Evolutionary conservation across 2,113 vertebrate genomes (phyloP).

Genomic region (Myotis yumanensis): DNA sequence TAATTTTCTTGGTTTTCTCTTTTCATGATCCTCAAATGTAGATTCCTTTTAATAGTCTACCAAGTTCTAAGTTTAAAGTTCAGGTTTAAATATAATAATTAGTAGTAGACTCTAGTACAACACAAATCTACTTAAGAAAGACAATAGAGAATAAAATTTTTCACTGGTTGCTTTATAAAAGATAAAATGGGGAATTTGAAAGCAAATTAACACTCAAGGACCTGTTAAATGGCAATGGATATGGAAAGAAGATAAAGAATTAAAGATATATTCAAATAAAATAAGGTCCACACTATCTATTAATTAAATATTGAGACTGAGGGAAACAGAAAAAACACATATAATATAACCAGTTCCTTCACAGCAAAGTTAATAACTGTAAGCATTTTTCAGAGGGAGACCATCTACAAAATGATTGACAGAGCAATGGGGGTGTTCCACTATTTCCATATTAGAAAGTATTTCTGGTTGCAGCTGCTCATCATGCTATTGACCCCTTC

Average conservation of each 20-base stretch:
- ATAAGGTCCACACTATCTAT: background rate
- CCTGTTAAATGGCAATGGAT: background rate
- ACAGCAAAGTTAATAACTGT: background rate
- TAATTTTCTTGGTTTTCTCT: background rate
- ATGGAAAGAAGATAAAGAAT: background rate
- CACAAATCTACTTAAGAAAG: background rate
- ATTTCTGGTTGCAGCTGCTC: background rate
- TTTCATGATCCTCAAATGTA: background rate
- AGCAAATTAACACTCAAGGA: background rate
- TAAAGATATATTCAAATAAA: background rate
- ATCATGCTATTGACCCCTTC: too few species aligned
- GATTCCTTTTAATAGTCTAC: background rate
- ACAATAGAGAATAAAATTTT: background rate
- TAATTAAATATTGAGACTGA: background rate
- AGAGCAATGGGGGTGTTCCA: background rate
- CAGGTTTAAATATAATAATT: background rate
- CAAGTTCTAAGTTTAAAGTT: background rate
- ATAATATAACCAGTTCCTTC: background rate
- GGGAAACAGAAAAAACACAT: background rate
- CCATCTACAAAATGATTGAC: too few species aligned
- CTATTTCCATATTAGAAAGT: background rate
- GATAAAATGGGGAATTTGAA: background rate
- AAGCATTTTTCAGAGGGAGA: background rate
- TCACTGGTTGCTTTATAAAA: background rate
- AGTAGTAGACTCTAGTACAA: background rate